Percentiles rank a stretch among this genome's conserved stretches.
These are phyloP conservation scores for Melipona beecheii DNA, from an alignment of 2,888 invertebrate species.

Conservation along the genomic window DNA sequence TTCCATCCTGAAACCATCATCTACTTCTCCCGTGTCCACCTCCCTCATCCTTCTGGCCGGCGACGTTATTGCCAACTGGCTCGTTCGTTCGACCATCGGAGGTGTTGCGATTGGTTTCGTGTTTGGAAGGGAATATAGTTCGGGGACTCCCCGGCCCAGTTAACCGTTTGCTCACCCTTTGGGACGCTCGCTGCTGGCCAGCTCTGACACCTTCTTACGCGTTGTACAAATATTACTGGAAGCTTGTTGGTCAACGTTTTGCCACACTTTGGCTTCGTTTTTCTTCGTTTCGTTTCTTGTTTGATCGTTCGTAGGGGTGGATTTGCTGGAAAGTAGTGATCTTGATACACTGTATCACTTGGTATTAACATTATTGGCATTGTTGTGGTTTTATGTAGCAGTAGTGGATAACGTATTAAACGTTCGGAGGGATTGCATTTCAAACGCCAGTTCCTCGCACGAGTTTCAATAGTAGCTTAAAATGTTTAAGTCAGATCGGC, in stretches of 20 bases:
- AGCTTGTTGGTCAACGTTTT: conserved; percentile 51
- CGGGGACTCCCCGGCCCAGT: conserved; percentile 83
- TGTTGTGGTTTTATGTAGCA: too few species aligned
- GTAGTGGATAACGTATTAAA: too few species aligned
- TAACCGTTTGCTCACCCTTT: conserved; percentile 77
- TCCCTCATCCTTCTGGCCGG: conserved; percentile 42
- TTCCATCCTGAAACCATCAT: conserved; percentile 58
- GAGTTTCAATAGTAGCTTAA: too few species aligned
- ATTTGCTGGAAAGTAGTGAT: background rate
- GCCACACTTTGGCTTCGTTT: conserved; percentile 14
- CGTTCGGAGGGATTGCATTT: too few species aligned
- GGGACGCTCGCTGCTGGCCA: conserved; percentile 61
- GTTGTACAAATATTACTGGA: conserved; percentile 34
- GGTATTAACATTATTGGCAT: too few species aligned
- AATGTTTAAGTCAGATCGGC: too few species aligned
- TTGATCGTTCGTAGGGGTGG: background rate
- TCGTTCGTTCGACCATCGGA: conserved; percentile 75
- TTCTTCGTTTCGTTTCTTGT: too few species aligned
- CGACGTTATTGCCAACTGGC: conserved; percentile 78
- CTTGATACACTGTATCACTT: too few species aligned
- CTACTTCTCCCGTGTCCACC: conserved; percentile 33
- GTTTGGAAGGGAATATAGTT: conserved; percentile 79
- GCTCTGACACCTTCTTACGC: conserved; percentile 54
- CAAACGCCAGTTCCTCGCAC: too few species aligned
- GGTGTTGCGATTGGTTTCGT: conserved; percentile 83